Conservation (phyloP, 1,140 invertebrate genomes). For the Orchestia grillus region DNA sequence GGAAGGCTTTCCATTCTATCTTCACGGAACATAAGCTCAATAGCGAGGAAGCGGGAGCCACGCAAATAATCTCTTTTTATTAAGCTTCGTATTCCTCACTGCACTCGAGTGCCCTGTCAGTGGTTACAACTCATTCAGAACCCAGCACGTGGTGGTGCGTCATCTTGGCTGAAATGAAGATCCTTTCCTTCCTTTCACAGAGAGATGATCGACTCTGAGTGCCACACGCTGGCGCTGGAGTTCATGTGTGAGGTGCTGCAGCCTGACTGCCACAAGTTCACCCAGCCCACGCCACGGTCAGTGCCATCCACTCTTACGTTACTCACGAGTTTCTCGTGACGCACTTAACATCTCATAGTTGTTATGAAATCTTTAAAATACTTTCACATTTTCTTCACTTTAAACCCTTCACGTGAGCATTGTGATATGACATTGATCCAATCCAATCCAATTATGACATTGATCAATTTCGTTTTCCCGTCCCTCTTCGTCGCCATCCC, state of each 20-base stretch:
- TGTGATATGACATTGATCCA: not conserved
- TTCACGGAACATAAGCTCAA: not conserved
- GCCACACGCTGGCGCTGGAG: conserved; percentile 85
- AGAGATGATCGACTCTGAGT: conserved; percentile 88
- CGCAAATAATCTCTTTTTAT: too few species aligned
- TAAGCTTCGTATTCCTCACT: too few species aligned
- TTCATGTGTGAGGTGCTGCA: conserved; percentile 88
- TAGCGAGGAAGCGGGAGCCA: too few species aligned
- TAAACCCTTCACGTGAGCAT: not conserved
- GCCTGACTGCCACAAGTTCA: conserved; percentile 72
- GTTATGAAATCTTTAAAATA: not conserved
- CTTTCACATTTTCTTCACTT: not conserved
- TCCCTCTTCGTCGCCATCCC: not conserved
- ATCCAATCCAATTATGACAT: too few species aligned
- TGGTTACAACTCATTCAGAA: too few species aligned
- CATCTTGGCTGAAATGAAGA: not conserved
- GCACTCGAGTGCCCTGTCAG: too few species aligned
- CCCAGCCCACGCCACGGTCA: conserved; percentile 61
- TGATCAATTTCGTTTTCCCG: not conserved
- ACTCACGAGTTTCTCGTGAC: too few species aligned
- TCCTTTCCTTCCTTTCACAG: conserved; percentile 71
- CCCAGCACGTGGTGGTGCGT: too few species aligned
- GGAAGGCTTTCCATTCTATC: not conserved
- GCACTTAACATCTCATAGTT: too few species aligned
- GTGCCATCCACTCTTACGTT: not conserved